Conservation (phyloP, 2,113 vertebrate species). For the Corydoras sp. region DNA sequence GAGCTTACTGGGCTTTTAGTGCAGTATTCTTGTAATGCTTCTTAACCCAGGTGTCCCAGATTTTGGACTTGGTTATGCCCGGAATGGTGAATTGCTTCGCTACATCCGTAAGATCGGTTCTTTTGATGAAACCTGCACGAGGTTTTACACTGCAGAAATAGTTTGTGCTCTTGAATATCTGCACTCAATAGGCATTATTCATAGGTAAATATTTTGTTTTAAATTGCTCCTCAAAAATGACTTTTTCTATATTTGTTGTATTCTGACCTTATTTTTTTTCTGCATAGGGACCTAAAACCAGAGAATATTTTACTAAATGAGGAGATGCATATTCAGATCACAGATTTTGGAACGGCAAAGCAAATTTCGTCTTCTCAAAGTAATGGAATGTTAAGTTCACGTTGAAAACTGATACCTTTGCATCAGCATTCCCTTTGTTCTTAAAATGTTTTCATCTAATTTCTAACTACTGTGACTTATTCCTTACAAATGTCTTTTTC, state of each 20-base stretch:
- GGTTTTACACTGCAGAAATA: constrained; percentile 96
- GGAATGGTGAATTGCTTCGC: constrained; percentile 95
- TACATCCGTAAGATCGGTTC: constrained; percentile 99
- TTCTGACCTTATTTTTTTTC: background rate
- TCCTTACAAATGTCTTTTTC: too few relatives aligned
- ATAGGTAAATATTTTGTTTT: constrained; percentile 76
- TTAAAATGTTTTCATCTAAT: background rate
- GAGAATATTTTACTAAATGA: constrained; percentile 97
- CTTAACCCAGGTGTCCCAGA: constrained; percentile 69
- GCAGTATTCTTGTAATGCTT: constrained; percentile 11
- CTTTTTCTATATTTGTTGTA: background rate
- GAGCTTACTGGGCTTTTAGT: background rate
- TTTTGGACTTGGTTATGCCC: constrained; percentile 98
- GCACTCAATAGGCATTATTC: constrained; percentile 93
- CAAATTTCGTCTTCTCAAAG: constrained; percentile 87
- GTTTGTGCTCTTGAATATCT: constrained; percentile 93
- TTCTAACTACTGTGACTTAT: too few relatives aligned
- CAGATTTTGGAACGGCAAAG: constrained; percentile 97
- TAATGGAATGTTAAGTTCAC: constrained; percentile 69
- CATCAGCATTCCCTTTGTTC: background rate
- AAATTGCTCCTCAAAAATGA: too few relatives aligned
- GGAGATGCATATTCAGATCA: constrained; percentile 99
- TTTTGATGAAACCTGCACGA: constrained; percentile 96
- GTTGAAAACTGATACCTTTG: background rate
- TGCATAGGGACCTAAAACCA: constrained; percentile 90